Evolutionary conservation across 2,113 vertebrate species (phyloP), one percentile per base, ranked within the genome.

Genomic region (Apodemus speciosus): DNA sequence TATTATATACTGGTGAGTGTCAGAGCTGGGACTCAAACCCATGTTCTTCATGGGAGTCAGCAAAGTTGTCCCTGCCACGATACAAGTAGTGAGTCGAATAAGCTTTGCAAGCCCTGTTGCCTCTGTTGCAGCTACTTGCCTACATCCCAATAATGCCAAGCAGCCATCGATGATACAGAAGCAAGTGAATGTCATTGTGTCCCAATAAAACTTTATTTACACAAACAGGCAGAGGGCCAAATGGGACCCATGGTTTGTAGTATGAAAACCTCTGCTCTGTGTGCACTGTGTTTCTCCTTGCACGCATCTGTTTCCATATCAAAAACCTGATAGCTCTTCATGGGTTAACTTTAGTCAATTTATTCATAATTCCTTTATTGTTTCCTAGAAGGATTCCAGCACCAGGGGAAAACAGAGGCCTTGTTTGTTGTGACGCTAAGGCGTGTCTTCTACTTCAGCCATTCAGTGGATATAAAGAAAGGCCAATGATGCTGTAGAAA

Each of bases 121-220:
- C 69, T 92, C 40, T 84, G 46, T 11, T 25, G 43, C 25, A 71
- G 32, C 64, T 32, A 73, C 32, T 90, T 35, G 64, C 15, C 60
- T 88, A n/a, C 85, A 68, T 72, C 72, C 35, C 79, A 81, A 13
- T 51, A 79, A 62, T 76, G 25, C 13, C 60, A 91, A 56, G 51
- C 66, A 92, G 76, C n/a, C 68, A 30, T 1, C 9, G 49, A 62
- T 8, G 27, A 86, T 40, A 58, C 20, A 43, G 38, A 89, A 72
- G 40, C 60, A 76, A 89, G n/a, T 14, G 53, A 23, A 53, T 13
- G 9, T 21, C 79, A 21, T 8, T 94, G 76, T 62, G 53, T 89
- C 30, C 64, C 56, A 75, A 66, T 92, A 94, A 92, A 94, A 92
- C 91, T 90, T 95, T 83, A 96, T 79, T 94, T 77, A 81, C 2